Base-by-base conservation (phyloP, 1,140 invertebrate species). In the Hestina assimilis region DNA sequence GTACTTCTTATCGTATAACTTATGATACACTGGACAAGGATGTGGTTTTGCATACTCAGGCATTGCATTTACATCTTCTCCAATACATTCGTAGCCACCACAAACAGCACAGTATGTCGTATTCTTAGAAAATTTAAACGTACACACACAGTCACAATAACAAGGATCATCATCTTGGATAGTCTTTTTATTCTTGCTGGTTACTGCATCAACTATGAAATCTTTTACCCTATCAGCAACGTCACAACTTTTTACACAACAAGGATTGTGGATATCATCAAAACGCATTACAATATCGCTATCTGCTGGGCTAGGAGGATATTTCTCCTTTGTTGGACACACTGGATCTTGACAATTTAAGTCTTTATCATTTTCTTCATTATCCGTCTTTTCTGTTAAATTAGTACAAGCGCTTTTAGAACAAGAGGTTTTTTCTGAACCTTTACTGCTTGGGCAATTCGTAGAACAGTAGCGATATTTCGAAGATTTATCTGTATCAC, bases 11-110 rank as follows among this genome's bases (percentile, higher is more conserved):
- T 87, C 78, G 52, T 87, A 86, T 21, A 83, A 46, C 57, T 87
- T 87, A 40, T 87, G 75, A 48, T 84, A 87, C 15, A 87, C 71
- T 2, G 84, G 84, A 62, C 84, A 87, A n/a, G 84, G 84, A 29
- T 84, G 74, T n/a, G 84, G 83, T 21, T 79, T 78, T 4, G 58
- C 60, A 56, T 59, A 80, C 11, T 72, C 73, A 6, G 84, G 83
- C 55, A 83, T 66, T 42, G 74, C 52, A 47, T 59, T 63, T 46
- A 75, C 74, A 59, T 86, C 84, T 24, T 78, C 66, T 17, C 84
- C 84, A 19, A 86, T 61, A 41, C 76, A 80, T 64, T 87, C 83
- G 31, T 80, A 87, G 1, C 84, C 84, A 21, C 81, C 84, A 52
- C 84, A 87, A 17, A 86, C 76, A 11, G 72, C 62, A 53, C 84